Conservation (phyloP, 2,888 invertebrate genomes). For the Calliphora vomitoria region DNA sequence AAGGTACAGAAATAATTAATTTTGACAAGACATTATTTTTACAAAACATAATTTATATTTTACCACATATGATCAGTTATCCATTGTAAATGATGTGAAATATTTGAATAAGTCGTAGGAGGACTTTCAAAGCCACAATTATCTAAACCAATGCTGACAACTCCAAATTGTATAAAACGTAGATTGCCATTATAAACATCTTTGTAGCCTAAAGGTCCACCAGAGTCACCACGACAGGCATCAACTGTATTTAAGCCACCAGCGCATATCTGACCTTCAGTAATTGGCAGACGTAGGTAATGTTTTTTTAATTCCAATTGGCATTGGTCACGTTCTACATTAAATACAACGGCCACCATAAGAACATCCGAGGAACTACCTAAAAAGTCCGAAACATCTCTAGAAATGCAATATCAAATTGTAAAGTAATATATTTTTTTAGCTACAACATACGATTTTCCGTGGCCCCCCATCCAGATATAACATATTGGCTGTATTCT, state of each 20-base stretch:
- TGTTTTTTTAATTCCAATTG: slow-evolving; percentile 5
- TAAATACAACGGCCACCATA: slow-evolving; percentile 26
- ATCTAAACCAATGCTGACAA: too few species aligned
- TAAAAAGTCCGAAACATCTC: not conserved
- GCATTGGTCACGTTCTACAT: slow-evolving; percentile 1
- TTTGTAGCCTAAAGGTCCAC: too few species aligned
- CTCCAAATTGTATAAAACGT: too few species aligned
- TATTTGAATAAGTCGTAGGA: slow-evolving; percentile 86
- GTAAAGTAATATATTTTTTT: not conserved
- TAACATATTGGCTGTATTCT: slow-evolving; percentile 73
- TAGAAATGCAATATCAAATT: not conserved
- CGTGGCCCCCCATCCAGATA: slow-evolving; percentile 79
- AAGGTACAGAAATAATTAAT: too few species aligned
- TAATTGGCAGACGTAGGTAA: not conserved
- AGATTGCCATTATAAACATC: too few species aligned
- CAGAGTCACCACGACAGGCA: too few species aligned
- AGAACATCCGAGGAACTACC: slow-evolving; percentile 46
- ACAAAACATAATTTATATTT: not conserved
- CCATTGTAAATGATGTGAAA: slow-evolving; percentile 85
- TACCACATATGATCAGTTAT: slow-evolving; percentile 31
- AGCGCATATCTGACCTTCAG: too few species aligned
- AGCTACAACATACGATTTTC: slow-evolving; percentile 61
- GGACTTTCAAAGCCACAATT: slow-evolving; percentile 71
- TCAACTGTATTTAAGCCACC: too few species aligned
- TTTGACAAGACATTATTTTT: too few species aligned